Evolutionary conservation across 2,113 vertebrate genomes (phyloP).

Genomic region (Halichoerus grypus): DNA sequence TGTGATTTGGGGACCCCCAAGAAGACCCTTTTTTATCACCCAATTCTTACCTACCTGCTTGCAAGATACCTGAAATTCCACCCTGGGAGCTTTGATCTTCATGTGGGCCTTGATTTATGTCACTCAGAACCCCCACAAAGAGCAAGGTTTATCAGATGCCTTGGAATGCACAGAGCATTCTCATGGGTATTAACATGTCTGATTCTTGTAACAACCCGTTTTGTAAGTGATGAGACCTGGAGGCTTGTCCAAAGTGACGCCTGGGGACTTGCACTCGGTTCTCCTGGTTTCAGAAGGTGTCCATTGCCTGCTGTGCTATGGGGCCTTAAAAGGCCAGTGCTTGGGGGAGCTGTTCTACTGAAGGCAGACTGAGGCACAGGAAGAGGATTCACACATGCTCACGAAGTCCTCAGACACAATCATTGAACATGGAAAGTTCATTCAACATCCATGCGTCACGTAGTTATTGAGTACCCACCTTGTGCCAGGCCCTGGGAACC

Average conservation of each 20-base stretch:
- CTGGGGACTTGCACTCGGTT: background rate
- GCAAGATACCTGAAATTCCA: background rate
- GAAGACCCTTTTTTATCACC: background rate
- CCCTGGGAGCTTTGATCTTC: background rate
- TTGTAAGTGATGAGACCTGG: background rate
- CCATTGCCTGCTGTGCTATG: background rate
- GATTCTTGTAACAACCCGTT: background rate
- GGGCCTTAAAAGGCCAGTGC: background rate
- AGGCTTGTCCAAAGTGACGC: background rate
- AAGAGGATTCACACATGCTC: background rate
- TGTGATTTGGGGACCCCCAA: background rate
- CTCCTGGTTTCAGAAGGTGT: background rate
- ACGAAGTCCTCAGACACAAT: background rate
- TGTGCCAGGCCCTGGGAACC: background rate
- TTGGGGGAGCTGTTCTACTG: background rate
- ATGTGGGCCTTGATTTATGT: background rate
- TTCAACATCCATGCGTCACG: background rate
- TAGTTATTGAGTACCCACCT: background rate
- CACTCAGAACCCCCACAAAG: background rate
- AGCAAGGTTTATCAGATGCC: background rate
- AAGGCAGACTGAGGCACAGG: background rate
- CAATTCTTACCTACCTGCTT: background rate
- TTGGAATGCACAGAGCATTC: background rate
- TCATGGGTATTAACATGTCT: rapidly evolving
- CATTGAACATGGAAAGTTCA: background rate